Evolutionary conservation across 2,797 vertebrate species (phyloP).

Genomic region (Euthynnus affinis): DNA sequence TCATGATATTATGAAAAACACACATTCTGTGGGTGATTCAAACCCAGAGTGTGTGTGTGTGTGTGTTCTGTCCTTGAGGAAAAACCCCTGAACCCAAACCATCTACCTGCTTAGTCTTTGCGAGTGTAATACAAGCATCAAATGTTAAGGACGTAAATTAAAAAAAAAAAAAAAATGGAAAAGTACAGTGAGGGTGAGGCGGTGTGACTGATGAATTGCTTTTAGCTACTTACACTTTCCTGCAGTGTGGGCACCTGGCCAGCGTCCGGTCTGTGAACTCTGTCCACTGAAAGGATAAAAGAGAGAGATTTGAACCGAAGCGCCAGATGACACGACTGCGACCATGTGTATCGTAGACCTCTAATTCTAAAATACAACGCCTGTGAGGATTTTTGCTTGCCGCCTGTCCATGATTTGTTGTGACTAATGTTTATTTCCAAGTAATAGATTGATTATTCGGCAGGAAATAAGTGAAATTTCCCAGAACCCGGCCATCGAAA

Average conservation of each 20-base stretch:
- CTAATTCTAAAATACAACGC: neutral
- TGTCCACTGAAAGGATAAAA: conserved; percentile 89
- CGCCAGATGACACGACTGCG: neutral
- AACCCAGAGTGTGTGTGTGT: too few species aligned
- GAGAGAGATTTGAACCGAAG: neutral
- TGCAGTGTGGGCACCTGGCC: conserved; percentile 95
- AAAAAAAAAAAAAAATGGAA: neutral
- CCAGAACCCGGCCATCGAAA: neutral
- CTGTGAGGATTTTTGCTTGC: neutral
- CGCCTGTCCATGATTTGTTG: neutral
- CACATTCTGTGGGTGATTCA: too few species aligned
- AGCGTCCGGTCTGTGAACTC: conserved; percentile 95
- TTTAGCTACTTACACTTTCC: conserved; percentile 92
- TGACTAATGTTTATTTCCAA: neutral
- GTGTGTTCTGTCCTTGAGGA: neutral
- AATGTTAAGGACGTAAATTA: conserved; percentile 17
- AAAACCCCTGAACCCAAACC: neutral
- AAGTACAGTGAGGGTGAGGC: neutral
- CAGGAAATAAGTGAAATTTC: neutral
- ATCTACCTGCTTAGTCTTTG: neutral
- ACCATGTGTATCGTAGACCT: neutral
- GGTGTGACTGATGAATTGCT: conserved; percentile 35
- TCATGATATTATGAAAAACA: conserved; percentile 32
- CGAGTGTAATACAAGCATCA: conserved; percentile 6
- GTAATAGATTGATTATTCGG: neutral